Percentiles rank a stretch among this genome's conserved stretches.
Evolutionary conservation across 2,888 invertebrate species (phyloP).

Genomic region (Capitulum mitella): DNA sequence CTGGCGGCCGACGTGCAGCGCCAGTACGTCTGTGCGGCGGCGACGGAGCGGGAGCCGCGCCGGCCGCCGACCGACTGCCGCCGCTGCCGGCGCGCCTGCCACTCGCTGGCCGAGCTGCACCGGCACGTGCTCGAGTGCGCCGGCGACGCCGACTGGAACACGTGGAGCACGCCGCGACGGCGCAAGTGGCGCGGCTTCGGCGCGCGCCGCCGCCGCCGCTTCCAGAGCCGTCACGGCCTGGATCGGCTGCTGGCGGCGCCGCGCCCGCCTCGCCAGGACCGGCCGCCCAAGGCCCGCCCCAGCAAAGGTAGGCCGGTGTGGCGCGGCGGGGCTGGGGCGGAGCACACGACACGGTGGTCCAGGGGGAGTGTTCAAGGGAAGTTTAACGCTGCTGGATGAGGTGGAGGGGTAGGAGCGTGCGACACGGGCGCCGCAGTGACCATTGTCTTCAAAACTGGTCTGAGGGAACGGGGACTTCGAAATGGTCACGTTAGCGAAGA

Average conservation of each 20-base stretch:
- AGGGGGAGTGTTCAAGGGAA: no score
- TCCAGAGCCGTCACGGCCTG: constrained; percentile 39
- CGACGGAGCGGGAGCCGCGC: neutral
- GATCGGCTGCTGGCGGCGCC: constrained; percentile 48
- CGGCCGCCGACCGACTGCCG: constrained; percentile 52
- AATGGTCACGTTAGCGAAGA: no score
- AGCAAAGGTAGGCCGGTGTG: neutral
- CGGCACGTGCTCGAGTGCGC: constrained; percentile 84
- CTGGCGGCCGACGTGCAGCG: neutral
- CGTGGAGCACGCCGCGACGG: constrained; percentile 49
- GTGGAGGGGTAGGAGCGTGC: no score
- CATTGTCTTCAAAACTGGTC: no score
- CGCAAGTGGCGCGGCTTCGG: constrained; percentile 72
- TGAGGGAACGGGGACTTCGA: no score
- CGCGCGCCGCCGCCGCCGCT: constrained; percentile 51
- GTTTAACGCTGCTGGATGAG: no score
- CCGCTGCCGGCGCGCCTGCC: constrained; percentile 64
- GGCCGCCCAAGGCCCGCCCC: neutral
- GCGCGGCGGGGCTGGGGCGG: neutral
- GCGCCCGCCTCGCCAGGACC: neutral
- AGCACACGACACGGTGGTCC: no score
- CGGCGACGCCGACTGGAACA: constrained; percentile 68
- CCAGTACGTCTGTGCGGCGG: neutral
- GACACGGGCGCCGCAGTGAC: no score
- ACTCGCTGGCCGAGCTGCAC: constrained; percentile 65